phyloP scores from a whole-genome alignment of 2,113 vertebrate genomes.

The Bos javanicus region DNA sequence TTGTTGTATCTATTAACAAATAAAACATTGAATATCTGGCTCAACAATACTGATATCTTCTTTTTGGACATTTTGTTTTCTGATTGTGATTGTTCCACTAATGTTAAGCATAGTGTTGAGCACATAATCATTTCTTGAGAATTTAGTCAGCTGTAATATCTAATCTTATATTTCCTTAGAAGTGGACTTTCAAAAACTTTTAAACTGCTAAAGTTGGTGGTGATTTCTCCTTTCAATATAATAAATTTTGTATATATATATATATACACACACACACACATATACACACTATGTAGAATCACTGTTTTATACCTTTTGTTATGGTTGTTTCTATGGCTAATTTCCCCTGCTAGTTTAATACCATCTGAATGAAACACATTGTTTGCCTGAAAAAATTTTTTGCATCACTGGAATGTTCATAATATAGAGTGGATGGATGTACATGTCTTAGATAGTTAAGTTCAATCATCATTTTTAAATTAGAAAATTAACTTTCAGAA shows the following conservation, averaged over 20 bases:
- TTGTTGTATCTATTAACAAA: not conserved
- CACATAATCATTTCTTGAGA: not conserved
- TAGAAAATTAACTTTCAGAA: constrained; percentile 23
- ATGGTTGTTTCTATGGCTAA: not conserved
- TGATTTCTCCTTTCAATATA: not conserved
- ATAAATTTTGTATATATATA: not conserved
- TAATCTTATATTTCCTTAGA: not conserved
- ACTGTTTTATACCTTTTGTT: not conserved
- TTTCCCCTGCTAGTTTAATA: not conserved
- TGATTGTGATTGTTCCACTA: not conserved
- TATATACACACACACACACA: not conserved
- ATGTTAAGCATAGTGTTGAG: not conserved
- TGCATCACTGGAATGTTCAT: not conserved
- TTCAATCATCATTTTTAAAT: not conserved
- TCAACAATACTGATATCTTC: not conserved
- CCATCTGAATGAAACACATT: not conserved
- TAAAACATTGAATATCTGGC: not conserved
- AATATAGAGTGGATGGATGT: not conserved
- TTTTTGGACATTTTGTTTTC: not conserved
- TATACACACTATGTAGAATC: not conserved
- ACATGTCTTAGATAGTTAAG: not conserved
- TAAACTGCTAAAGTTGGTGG: not conserved
- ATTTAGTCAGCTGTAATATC: not conserved
- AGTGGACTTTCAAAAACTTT: not conserved
- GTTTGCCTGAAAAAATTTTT: not conserved